A percentile compares a stretch with the other conserved stretches of the same genome.
Conservation (phyloP, 2,113 vertebrate species). For the Festucalex cinctus region DNA sequence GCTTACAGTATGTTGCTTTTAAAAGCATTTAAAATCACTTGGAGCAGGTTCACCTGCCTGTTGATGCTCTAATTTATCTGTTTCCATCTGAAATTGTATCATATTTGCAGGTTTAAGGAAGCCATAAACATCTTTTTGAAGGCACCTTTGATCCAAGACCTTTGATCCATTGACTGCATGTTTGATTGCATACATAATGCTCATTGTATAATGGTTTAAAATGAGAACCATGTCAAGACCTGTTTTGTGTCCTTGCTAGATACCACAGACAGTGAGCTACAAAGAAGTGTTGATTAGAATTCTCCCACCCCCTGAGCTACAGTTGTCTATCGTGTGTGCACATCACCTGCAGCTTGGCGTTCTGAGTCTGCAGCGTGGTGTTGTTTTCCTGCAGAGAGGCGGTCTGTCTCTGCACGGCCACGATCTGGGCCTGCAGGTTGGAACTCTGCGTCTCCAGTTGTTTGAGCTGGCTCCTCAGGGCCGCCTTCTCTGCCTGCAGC, state of each 20-base stretch:
- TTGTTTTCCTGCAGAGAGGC: constrained; percentile 94
- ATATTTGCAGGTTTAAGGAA: too few relatives aligned
- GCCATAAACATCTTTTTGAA: too few relatives aligned
- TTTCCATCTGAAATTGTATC: too few relatives aligned
- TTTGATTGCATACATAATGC: too few relatives aligned
- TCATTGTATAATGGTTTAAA: too few relatives aligned
- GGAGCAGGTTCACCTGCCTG: neutral
- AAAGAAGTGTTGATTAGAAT: neutral
- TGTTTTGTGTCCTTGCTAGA: neutral
- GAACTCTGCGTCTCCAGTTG: constrained; percentile 92
- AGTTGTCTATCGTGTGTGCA: neutral
- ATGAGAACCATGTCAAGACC: too few relatives aligned
- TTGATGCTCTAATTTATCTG: neutral
- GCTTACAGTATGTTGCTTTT: neutral
- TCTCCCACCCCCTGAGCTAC: too few relatives aligned
- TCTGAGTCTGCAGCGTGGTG: constrained; percentile 92
- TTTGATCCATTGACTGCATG: too few relatives aligned
- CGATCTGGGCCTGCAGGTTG: constrained; percentile 95
- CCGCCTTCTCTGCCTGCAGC: constrained; percentile 95
- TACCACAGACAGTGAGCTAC: neutral
- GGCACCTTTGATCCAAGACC: too few relatives aligned
- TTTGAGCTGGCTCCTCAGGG: constrained; percentile 90
- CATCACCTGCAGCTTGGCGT: constrained; percentile 92
- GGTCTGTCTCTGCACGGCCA: constrained; percentile 90
- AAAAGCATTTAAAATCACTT: neutral